Base-by-base conservation (phyloP, 2,888 invertebrate genomes). In the Acheta domesticus region DNA sequence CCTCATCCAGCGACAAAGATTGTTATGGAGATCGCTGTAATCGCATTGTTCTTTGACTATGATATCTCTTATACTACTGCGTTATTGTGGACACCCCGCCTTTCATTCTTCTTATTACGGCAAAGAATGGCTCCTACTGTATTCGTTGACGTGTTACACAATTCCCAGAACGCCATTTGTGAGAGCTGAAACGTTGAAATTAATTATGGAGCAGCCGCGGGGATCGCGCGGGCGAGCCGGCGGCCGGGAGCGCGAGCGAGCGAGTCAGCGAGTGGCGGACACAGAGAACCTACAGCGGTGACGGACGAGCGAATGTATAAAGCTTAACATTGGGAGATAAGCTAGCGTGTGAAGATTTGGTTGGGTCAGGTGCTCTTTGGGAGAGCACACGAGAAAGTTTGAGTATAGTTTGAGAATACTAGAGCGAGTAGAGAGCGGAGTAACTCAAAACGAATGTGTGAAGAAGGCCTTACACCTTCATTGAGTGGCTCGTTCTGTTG, bases 121-220 rank as follows among this genome's bases (percentile, higher is more conserved):
- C 62, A 62, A n/a, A 62, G 62, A 62, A 62, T 62, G 16, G 62
- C 14, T 62, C 62, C 62, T 62, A 62, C 62, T 62, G 62, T 62
- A 62, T 62, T 62, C 62, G 62, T 62, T 62, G 62, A 62, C 62
- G 62, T 62, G 62, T 62, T 62, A 62, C n/a, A 62, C 62, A 62
- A 62, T 62, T 62, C 62, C 62, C 14, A n/a, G n/a, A n/a, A 62
- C 62, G 16, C 62, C 62, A 62, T 62, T 62, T 62, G 62, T 62
- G 62, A 62, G 62, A 62, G 62, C n/a, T 62, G 62, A 62, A 62
- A 62, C 62, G 62, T 62, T 62, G n/a, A 62, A 62, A 62, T 62
- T 62, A 62, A 62, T 62, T 62, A 62, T n/a, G n/a, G 62, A 62
- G 62, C 12, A 4, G 62, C n/a, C n/a, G 62, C 62, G n/a, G 14